Base-by-base conservation (phyloP, 2,888 invertebrate genomes). In the Eupithecia subfuscata region DNA sequence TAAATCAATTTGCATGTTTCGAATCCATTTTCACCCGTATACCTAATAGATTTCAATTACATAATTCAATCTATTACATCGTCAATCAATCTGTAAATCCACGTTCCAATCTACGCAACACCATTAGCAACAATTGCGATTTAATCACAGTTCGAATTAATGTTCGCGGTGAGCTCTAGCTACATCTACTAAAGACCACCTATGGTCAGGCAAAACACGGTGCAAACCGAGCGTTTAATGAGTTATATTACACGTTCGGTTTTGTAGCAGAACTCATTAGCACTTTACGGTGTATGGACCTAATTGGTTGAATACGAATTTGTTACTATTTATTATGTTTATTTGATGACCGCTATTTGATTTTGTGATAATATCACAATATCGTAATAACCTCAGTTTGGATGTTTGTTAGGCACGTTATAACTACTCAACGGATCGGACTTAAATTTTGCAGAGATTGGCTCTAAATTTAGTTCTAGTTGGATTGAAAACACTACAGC, bases 61-160 rank as follows among this genome's bases (percentile, higher is more conserved):
- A 64, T 18, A 64, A 30, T 18, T 63, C 25, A 63, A 64, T 34
- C 30, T n/a, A 64, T 34, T 64, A 64, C 64, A 34, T 64, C 65
- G 7, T 65, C 65, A 65, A 65, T 56, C 65, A 67, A 67, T 65
- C 65, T 37, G 16, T 12, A 34, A 45, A 48, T 14, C 16, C n/a
- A 63, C 60, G 30, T 43, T 43, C 63, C 25, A 67, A 67, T 67
- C n/a, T n/a, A 67, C 34, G 37, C 65, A 67, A n/a, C 22, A 67
- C 48, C 14, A 48, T 73, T 64, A 22, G 64, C 56, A 45, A 56
- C 56, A 52, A 85, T 85, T 87, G 86, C 89, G 90, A 89, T 90
- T 92, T 86, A 88, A 89, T 90, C 89, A 90, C 87, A 84, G 45
- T 78, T 83, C 85, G 86, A 91, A 90, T 88, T 90, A 89, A 90